Conservation (phyloP, 2,797 vertebrate species). For the Enteromius mattozi region DNA sequence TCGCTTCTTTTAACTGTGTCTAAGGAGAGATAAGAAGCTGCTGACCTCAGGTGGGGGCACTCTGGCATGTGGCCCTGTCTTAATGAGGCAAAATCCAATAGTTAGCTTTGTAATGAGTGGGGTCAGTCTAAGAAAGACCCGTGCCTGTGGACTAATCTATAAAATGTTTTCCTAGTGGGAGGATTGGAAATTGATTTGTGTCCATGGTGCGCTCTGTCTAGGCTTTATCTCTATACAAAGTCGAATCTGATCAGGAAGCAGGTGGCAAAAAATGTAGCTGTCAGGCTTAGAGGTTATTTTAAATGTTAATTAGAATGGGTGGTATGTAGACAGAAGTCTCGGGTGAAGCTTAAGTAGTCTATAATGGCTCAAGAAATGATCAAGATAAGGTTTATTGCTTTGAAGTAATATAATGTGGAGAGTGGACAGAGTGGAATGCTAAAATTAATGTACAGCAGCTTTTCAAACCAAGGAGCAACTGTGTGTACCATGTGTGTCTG, state of each 20-base stretch:
- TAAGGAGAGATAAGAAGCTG: conserved; percentile 46
- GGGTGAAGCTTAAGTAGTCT: neutral
- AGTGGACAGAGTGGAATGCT: neutral
- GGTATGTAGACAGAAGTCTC: conserved; percentile 5
- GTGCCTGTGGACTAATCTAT: conserved; percentile 40
- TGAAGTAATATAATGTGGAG: conserved; percentile 19
- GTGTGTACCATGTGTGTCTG: neutral
- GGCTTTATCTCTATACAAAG: conserved; percentile 36
- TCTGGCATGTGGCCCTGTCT: conserved; percentile 40
- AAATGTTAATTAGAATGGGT: conserved; percentile 49
- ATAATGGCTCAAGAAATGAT: neutral
- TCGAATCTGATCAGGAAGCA: conserved; percentile 11
- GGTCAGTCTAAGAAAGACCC: conserved; percentile 50
- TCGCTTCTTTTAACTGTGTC: conserved; percentile 31
- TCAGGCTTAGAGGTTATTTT: conserved; percentile 38
- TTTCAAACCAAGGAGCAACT: conserved; percentile 17
- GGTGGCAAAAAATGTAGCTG: neutral
- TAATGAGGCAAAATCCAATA: conserved; percentile 57
- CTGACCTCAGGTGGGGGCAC: conserved; percentile 51
- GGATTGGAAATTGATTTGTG: conserved; percentile 52
- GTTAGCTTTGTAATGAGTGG: conserved; percentile 53
- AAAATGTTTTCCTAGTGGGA: conserved; percentile 24
- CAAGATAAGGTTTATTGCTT: conserved; percentile 23
- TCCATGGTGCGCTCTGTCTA: neutral
- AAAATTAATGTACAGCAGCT: conserved; percentile 14